Evolutionary conservation across 1,140 invertebrate genomes (phyloP), one percentile per base, ranked within the genome.

Genomic region (Lepidotrigona ventralis): DNA sequence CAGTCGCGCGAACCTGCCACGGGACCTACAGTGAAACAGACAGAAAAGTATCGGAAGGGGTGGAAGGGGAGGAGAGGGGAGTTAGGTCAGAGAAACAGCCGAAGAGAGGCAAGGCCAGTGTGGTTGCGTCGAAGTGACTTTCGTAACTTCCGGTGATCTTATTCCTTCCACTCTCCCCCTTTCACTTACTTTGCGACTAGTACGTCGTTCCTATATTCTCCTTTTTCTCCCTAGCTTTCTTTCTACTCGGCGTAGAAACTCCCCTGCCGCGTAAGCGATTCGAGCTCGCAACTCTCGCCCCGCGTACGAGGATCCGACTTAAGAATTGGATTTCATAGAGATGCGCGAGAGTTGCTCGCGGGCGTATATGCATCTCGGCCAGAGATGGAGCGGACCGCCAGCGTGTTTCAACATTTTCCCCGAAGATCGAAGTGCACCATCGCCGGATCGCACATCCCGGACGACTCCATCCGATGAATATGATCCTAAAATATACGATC

Each of bases 291-390:
- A 71, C 60, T 73, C 76, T 71, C 56, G n/a, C 23, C 26, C 46
- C 54, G 9, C 17, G 19, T 21, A 3, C 26, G 63, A 39, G 17
- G 66, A 15, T 84, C 85, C 78, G 85, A 78, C 84, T 85, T 46
- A 79, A 87, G 82, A 88, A 88, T 87, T 54, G 82, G 53, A 66
- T 84, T 84, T 86, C 83, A 86, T 77, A 72, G 85, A 87, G 79
- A 87, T 68, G 86, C 81, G 56, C 29, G 77, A 66, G 77, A 60
- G 72, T 71, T n/a, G 63, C 81, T 69, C 14, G 77, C n/a, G 76
- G 51, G 21, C 33, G 46, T 75, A 46, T 46, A 46, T 46, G 73
- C 39, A 56, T 58, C 54, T 58, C 54, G 53, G n/a, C 14, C 33
- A 39, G 26, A 51, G 70, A 66, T 15, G 60, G 51, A 23, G 51